Percentiles rank a stretch among this genome's conserved stretches.
Conservation (phyloP, 2,113 vertebrate species). For the Martes martes region DNA sequence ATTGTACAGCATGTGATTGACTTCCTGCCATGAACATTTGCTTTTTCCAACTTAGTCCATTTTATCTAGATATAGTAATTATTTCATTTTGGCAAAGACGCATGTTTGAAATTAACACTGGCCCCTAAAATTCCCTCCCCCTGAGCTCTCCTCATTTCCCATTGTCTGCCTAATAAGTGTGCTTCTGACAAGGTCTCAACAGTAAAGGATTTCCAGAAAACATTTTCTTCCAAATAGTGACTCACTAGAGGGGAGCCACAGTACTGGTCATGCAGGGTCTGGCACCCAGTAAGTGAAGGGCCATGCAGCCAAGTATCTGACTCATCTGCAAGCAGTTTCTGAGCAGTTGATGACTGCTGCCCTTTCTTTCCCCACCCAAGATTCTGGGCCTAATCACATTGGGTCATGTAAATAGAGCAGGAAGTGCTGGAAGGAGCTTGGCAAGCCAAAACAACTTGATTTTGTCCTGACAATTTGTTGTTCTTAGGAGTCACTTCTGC, state of each 20-base stretch:
- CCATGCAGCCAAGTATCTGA: background rate
- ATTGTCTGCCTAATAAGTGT: slow-evolving; percentile 57
- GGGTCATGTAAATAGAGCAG: background rate
- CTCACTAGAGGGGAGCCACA: background rate
- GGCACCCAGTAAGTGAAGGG: background rate
- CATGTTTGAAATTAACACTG: slow-evolving; percentile 73
- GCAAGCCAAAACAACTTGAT: background rate
- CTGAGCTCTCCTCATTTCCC: slow-evolving; percentile 39
- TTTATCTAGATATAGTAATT: slow-evolving; percentile 72
- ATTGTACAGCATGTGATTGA: slow-evolving; percentile 22
- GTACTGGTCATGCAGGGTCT: background rate
- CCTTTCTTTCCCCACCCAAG: background rate
- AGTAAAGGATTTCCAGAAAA: slow-evolving; percentile 27
- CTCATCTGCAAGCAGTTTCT: background rate
- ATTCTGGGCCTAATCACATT: background rate
- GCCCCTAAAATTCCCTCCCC: slow-evolving; percentile 42
- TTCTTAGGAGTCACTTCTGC: background rate
- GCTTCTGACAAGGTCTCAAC: slow-evolving; percentile 47
- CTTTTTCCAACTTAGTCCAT: slow-evolving; percentile 45
- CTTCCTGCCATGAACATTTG: slow-evolving; percentile 67
- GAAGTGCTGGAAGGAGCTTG: background rate
- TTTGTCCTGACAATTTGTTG: background rate
- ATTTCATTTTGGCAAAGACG: slow-evolving; percentile 71
- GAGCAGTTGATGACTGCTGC: background rate
- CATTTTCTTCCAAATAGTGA: background rate